Evolutionary conservation across 1,140 invertebrate genomes (phyloP).

Genomic region (Samia ricini): DNA sequence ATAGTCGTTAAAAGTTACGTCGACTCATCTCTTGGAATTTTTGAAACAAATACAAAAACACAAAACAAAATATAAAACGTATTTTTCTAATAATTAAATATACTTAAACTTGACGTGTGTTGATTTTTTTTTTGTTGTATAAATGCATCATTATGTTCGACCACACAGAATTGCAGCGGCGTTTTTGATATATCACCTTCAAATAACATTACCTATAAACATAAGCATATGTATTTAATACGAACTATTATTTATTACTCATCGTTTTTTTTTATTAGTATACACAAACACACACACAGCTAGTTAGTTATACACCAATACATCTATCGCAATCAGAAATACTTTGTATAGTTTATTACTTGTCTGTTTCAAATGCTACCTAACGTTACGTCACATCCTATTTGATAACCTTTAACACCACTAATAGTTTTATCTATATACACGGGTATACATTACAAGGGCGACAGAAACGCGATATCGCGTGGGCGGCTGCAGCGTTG

Average conservation of each 20-base stretch:
- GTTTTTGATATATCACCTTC: constrained; percentile 51
- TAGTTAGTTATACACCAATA: no score
- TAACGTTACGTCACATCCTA: no score
- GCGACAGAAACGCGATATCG: constrained; percentile 43
- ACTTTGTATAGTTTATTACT: no score
- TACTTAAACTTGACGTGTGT: constrained; percentile 6
- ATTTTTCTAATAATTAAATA: not conserved
- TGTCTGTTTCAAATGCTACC: no score
- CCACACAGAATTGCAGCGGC: constrained; percentile 34
- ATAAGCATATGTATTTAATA: not conserved
- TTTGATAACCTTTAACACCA: no score
- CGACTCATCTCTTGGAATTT: not conserved
- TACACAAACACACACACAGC: not conserved
- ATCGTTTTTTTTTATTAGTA: not conserved
- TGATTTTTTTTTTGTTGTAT: constrained; percentile 30
- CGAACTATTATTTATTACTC: not conserved
- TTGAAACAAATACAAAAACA: not conserved
- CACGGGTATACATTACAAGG: constrained; percentile 3
- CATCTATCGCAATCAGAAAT: no score
- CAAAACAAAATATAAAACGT: not conserved
- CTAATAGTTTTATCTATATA: no score
- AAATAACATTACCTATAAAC: constrained; percentile 45
- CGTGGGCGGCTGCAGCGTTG: constrained; percentile 35
- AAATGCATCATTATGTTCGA: constrained; percentile 31
- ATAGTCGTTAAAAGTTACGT: not conserved